phyloP scores from a whole-genome alignment of 2,888 invertebrate genomes.

The Drosophila bunnanda region DNA sequence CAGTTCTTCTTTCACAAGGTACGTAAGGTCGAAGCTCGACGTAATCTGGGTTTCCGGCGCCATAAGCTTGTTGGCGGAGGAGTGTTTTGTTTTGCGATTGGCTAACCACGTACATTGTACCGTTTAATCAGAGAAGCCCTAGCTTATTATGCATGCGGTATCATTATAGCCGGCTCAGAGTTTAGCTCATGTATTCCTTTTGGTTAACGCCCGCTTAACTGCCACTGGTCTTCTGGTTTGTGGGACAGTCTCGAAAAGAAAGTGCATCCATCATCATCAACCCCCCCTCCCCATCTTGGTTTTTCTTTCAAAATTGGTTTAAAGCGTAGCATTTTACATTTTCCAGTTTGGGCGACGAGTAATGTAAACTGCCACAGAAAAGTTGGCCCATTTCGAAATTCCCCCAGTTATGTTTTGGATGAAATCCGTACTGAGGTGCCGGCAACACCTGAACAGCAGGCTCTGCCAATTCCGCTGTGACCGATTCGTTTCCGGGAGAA shows the following conservation, averaged over 20 bases:
- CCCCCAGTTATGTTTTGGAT: conserved; percentile 59
- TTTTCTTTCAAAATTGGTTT: conserved; percentile 38
- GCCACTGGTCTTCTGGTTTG: conserved; percentile 35
- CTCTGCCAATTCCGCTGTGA: conserved; percentile 35
- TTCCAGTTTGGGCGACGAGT: conserved; percentile 48
- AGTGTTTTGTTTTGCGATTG: conserved; percentile 19
- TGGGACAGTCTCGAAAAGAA: background rate
- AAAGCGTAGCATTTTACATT: conserved; percentile 43
- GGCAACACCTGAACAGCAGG: conserved; percentile 52
- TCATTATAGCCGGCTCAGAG: background rate
- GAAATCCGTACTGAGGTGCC: conserved; percentile 51
- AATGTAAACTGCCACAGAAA: conserved; percentile 11
- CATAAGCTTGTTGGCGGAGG: background rate
- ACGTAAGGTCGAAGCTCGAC: conserved; percentile 37
- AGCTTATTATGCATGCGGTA: conserved; percentile 5
- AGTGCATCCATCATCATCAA: conserved; percentile 29
- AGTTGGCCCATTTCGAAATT: conserved; percentile 42
- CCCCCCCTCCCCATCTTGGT: conserved; percentile 23
- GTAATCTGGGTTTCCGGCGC: background rate
- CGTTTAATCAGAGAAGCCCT: background rate
- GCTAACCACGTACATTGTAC: conserved; percentile 22
- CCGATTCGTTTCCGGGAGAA: conserved; percentile 23
- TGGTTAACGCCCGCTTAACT: conserved; percentile 11
- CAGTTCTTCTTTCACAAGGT: conserved; percentile 53
- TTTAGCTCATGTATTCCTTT: conserved; percentile 1